Percentiles rank a stretch among this genome's conserved stretches.
Conservation (phyloP, 2,797 vertebrate genomes). For the Pelodytes ibericus region DNA sequence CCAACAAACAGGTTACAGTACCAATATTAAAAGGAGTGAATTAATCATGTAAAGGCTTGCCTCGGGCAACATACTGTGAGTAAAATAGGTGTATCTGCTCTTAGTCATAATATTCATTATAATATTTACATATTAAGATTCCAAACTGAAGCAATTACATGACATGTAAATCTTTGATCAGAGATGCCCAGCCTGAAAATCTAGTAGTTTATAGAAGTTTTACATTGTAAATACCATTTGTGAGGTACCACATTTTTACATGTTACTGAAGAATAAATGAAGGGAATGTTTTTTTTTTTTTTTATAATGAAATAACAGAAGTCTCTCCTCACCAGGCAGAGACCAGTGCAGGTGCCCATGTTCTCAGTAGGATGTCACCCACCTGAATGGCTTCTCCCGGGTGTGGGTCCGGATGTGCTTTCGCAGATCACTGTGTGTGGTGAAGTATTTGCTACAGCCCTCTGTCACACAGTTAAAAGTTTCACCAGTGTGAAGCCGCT, state of each 20-base stretch:
- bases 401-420: slow-evolving; percentile 99
- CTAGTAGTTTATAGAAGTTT: too few species aligned
- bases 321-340: too few species aligned
- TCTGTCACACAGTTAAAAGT: slow-evolving; percentile 99
- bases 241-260: too few species aligned
- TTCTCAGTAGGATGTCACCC: slow-evolving; percentile 54
- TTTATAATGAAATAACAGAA: not conserved
- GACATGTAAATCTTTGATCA: too few species aligned
- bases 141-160: too few species aligned
- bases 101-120: too few species aligned
- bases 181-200: too few species aligned
- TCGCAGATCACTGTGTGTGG: slow-evolving; percentile 97
- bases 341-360: not conserved
- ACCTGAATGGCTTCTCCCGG: slow-evolving; percentile 98
- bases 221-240: too few species aligned
- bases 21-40: not conserved
- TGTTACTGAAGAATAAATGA: too few species aligned
- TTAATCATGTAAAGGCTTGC: not conserved
- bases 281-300: not conserved
- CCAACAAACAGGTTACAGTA: not conserved
- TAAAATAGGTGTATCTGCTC: too few species aligned
- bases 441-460: slow-evolving; percentile 99
- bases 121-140: too few species aligned
- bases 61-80: too few species aligned
- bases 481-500: slow-evolving; percentile 98